Base-by-base conservation (phyloP, 2,113 vertebrate genomes). In the Gulo gulo region DNA sequence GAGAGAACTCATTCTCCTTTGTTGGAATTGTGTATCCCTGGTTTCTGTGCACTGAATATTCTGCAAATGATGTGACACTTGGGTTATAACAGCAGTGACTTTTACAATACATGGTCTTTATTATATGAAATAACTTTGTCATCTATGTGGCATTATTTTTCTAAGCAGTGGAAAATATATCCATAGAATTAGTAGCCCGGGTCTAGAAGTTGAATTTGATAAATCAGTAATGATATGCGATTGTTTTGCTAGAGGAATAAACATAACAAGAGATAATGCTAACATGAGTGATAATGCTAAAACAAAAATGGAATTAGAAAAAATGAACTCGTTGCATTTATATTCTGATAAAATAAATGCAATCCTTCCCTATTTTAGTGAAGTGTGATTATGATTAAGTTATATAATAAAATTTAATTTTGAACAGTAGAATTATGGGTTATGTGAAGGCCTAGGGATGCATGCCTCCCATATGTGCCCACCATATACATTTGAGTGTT, bases 391-490 rank as follows among this genome's bases (percentile, higher is more conserved):
- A 52, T 63, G 47, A 29, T 65, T 42, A 45, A 57, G 12, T 52
- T 26, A 21, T 21, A 42, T 78, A 73, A 36, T 29, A 36, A 79
- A 55, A 26, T 34, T 42, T 52, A 31, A 24, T 24, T 67, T 71
- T 61, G 18, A 84, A 34, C 52, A 65, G 57, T 39, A 50, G 76
- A 67, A 7, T 14, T 67, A 47, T 84, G 31, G 13, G 16, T 80
- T 69, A 23, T 52, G 23, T 29, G 61, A 21, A 47, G 34, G 42
- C 45, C 45, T 59, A 14, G 36, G 8, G 52, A 42, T 52, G 4
- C 9, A 1, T 20, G 2, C 14, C 13, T 86, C 63, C 20, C 1
- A 0, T 20, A 10, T 50, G 50, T 59, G 45, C 7, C 8, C 20
- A 9, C 7, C 7, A 24, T 34, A 29, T 6, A n/a, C 36, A 20